phyloP scores from a whole-genome alignment of 2,888 invertebrate genomes.

The Clepsis dumicolana region DNA sequence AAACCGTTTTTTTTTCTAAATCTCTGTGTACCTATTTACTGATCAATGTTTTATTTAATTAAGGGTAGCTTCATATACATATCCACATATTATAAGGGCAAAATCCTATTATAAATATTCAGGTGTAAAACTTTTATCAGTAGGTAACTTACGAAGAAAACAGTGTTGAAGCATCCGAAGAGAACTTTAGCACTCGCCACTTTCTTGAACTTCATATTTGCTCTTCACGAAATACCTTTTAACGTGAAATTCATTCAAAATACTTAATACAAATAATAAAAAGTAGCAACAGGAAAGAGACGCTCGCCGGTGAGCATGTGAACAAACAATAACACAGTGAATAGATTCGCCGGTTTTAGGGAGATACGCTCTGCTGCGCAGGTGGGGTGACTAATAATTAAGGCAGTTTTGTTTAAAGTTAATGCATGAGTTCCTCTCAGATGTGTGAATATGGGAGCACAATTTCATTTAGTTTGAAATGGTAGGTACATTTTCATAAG shows the following conservation, averaged over 20 bases:
- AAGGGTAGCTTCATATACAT: too few relatives aligned
- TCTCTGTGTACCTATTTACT: too few relatives aligned
- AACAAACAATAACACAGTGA: conserved; percentile 75
- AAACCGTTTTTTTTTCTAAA: neutral
- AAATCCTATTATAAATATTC: too few relatives aligned
- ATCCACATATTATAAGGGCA: too few relatives aligned
- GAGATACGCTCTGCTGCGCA: conserved; percentile 84
- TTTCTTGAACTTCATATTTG: conserved; percentile 68
- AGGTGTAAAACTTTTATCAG: neutral
- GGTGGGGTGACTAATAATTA: conserved; percentile 86
- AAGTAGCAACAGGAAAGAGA: conserved; percentile 9
- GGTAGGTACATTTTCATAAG: neutral
- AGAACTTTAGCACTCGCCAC: conserved; percentile 87
- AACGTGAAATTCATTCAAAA: conserved; percentile 17
- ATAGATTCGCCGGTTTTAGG: conserved; percentile 83
- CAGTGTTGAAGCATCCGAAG: conserved; percentile 88
- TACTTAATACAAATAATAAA: neutral
- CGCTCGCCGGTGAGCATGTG: conserved; percentile 62
- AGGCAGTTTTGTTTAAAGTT: conserved; percentile 81
- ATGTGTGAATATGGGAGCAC: conserved; percentile 51
- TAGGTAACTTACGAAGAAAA: conserved; percentile 87
- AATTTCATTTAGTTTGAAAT: conserved; percentile 23
- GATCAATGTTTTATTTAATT: too few relatives aligned
- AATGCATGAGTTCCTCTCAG: conserved; percentile 69
- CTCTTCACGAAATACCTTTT: conserved; percentile 1